Conservation (phyloP, 2,113 vertebrate species). For the Tetraodon nigroviridis region DNA sequence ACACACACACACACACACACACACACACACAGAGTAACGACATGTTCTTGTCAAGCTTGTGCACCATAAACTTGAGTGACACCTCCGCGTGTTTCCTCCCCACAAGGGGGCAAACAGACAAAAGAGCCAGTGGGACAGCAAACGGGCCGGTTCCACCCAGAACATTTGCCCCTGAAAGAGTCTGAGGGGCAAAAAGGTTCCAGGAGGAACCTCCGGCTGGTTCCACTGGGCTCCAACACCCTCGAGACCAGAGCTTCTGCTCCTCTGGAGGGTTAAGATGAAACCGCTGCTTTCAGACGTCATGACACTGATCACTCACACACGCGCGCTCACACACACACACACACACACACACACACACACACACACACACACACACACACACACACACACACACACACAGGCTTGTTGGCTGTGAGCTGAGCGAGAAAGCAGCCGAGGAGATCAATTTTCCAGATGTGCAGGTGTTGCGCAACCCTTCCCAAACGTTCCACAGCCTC, state of each 20-base stretch:
- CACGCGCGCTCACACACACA: too few species aligned
- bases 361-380: constrained; percentile 32
- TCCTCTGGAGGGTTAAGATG: too few species aligned
- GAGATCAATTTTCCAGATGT: constrained; percentile 72
- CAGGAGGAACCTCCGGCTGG: background rate
- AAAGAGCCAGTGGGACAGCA: constrained; percentile 17
- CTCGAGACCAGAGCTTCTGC: too few species aligned
- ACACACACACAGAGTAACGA: background rate
- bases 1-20: background rate
- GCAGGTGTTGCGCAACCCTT: constrained; percentile 72
- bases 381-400: constrained; percentile 24
- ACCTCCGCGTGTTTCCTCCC: constrained; percentile 15
- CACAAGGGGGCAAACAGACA: constrained; percentile 29
- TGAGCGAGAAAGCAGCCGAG: constrained; percentile 45
- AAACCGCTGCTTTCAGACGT: too few species aligned
- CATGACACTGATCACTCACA: constrained; percentile 6
- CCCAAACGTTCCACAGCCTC: constrained; percentile 55
- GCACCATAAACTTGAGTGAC: constrained; percentile 26
- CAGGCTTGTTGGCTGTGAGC: constrained; percentile 52
- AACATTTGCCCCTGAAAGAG: too few species aligned
- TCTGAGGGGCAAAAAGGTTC: background rate
- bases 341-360: too few species aligned
- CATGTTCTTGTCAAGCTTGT: constrained; percentile 19
- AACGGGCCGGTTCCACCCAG: background rate
- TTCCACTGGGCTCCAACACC: too few species aligned